Conservation (phyloP, 2,888 invertebrate species). For the Nipponacmea schrenckii region DNA sequence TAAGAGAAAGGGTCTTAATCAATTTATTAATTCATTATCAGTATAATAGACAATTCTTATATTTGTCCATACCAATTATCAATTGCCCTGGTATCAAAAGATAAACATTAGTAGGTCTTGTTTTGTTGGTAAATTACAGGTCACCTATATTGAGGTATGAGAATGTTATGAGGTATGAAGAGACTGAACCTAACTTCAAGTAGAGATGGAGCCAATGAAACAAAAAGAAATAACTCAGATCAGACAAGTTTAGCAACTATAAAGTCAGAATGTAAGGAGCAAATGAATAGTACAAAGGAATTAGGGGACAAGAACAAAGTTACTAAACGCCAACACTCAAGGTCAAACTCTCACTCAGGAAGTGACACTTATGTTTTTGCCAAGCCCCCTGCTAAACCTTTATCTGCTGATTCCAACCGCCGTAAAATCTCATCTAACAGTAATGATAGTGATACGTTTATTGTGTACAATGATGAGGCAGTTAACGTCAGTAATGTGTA, state of each 20-base stretch:
- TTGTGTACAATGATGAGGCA: constrained; percentile 24
- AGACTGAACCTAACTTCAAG: too few species aligned
- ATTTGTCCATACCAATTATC: too few species aligned
- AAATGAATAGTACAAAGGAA: not conserved
- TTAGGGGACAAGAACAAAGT: not conserved
- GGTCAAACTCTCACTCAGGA: not conserved
- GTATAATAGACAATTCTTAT: too few species aligned
- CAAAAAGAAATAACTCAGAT: too few species aligned
- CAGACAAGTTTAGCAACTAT: not conserved
- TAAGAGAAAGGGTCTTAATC: too few species aligned
- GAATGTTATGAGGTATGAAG: too few species aligned
- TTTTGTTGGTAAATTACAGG: too few species aligned
- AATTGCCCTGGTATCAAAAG: too few species aligned
- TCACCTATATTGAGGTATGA: too few species aligned
- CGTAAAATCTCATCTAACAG: not conserved
- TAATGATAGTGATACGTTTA: constrained; percentile 14
- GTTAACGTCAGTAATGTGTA: constrained; percentile 22
- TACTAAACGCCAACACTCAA: not conserved
- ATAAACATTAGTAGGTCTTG: too few species aligned
- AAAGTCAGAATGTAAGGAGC: not conserved
- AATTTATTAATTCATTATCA: too few species aligned
- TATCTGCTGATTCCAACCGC: not conserved
- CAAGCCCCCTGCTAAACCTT: not conserved
- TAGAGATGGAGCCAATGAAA: too few species aligned
- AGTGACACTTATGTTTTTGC: not conserved